These are phyloP conservation scores for Oreohelix idahoensis DNA, from an alignment of 1,140 invertebrate species.

Conservation along the genomic window DNA sequence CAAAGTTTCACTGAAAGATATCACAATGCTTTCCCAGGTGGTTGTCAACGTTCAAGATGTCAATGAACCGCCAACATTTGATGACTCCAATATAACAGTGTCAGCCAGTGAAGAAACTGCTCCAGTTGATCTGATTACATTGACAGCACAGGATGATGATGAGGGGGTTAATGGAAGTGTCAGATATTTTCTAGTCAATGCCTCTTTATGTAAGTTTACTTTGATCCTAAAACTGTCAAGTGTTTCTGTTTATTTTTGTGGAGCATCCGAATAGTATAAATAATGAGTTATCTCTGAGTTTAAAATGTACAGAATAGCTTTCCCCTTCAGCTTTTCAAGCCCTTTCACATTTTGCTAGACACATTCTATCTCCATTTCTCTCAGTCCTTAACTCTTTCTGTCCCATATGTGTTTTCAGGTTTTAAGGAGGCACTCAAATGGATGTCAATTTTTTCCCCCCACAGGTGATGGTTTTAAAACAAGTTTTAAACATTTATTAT, in stretches of 20 bases:
- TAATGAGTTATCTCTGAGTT: too few species aligned
- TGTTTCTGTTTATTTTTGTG: background rate
- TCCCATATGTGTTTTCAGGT: too few species aligned
- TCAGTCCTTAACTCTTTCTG: too few species aligned
- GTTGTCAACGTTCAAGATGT: slow-evolving; percentile 49
- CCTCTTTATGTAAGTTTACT: slow-evolving; percentile 23
- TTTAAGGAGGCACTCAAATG: too few species aligned
- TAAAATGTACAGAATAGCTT: too few species aligned
- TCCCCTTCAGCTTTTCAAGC: too few species aligned
- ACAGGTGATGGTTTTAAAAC: too few species aligned
- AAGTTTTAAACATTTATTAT: too few species aligned
- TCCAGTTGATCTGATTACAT: background rate
- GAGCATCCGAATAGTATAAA: background rate
- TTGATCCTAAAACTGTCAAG: background rate
- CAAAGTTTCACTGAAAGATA: background rate
- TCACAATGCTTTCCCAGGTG: slow-evolving; percentile 39
- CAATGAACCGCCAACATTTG: slow-evolving; percentile 53
- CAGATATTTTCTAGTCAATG: slow-evolving; percentile 37
- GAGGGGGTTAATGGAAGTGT: slow-evolving; percentile 44
- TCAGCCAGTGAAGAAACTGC: slow-evolving; percentile 29
- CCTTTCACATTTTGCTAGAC: too few species aligned
- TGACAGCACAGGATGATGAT: slow-evolving; percentile 49
- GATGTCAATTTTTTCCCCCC: too few species aligned
- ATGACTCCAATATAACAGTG: slow-evolving; percentile 18
- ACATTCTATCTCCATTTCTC: too few species aligned